Conservation (phyloP, 2,888 invertebrate genomes). For the Saturnia pavonia region DNA sequence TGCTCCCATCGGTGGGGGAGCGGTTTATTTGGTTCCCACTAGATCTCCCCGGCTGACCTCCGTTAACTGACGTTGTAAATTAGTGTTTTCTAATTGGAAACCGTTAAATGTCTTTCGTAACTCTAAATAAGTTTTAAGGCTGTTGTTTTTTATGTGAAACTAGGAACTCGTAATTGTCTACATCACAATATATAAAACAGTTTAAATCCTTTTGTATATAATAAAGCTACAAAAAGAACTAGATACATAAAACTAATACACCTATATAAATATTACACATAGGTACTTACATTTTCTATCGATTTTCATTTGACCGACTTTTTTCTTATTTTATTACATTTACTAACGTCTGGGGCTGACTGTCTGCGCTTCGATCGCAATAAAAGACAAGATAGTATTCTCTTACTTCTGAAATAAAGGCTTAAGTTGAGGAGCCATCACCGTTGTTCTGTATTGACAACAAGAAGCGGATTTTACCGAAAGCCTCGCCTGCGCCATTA, state of each 20-base stretch:
- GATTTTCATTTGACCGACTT: constrained; percentile 46
- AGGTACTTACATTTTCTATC: constrained; percentile 35
- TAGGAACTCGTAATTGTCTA: background rate
- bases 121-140: background rate
- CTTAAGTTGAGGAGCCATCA: constrained; percentile 78
- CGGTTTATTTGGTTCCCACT: constrained; percentile 32
- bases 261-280: constrained; percentile 19
- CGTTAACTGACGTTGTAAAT: constrained; percentile 49
- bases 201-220: constrained; percentile 14
- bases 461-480: constrained; percentile 79
- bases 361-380: constrained; percentile 60
- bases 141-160: too few relatives aligned
- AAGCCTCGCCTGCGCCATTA: constrained; percentile 81
- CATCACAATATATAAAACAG: background rate
- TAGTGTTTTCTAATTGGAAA: constrained; percentile 49
- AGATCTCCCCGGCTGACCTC: constrained; percentile 39
- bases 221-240: background rate
- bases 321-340: constrained; percentile 58
- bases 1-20: constrained; percentile 31
- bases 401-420: constrained; percentile 75
- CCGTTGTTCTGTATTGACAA: constrained; percentile 80
- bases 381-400: constrained; percentile 77
- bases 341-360: constrained; percentile 50
- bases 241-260: background rate
- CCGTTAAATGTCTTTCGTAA: constrained; percentile 27